phyloP scores from a whole-genome alignment of 2,888 invertebrate species.

The Cosmia pyralina region DNA sequence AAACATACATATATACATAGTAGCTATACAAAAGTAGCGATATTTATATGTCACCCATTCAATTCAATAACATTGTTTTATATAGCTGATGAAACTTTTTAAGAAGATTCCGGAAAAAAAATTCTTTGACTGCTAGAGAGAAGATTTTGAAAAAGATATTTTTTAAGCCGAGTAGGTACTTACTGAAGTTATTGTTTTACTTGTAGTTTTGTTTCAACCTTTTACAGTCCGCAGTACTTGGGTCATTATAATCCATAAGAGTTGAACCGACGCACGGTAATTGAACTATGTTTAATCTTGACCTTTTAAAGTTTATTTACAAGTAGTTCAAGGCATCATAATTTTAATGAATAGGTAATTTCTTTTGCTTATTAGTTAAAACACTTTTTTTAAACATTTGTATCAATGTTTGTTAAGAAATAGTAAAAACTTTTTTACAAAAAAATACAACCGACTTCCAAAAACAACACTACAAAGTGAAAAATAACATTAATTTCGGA shows the following conservation, averaged over 20 bases:
- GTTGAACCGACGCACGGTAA: conserved; percentile 32
- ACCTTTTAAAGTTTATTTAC: conserved; percentile 35
- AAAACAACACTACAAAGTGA: too few relatives aligned
- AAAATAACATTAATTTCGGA: too few relatives aligned
- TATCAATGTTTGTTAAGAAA: conserved; percentile 1
- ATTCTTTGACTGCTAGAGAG: neutral
- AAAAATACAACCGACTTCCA: too few relatives aligned
- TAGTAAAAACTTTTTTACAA: too few relatives aligned
- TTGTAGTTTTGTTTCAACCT: neutral
- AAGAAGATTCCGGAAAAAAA: neutral
- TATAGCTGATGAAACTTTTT: neutral
- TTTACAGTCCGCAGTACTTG: neutral
- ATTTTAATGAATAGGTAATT: conserved; percentile 37
- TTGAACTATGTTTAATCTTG: conserved; percentile 52
- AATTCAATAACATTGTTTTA: neutral
- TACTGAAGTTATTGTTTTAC: conserved; percentile 8
- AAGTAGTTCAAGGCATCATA: conserved; percentile 44
- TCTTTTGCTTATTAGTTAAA: conserved; percentile 22
- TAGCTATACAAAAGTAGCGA: neutral
- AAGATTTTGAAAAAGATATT: neutral
- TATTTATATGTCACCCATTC: neutral
- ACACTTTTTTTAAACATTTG: neutral
- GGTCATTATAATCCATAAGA: conserved; percentile 32
- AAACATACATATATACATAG: too few relatives aligned
- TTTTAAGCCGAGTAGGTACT: neutral